These are phyloP conservation scores for Scylla paramamosain DNA, from an alignment of 1,140 invertebrate genomes.

Conservation along the genomic window DNA sequence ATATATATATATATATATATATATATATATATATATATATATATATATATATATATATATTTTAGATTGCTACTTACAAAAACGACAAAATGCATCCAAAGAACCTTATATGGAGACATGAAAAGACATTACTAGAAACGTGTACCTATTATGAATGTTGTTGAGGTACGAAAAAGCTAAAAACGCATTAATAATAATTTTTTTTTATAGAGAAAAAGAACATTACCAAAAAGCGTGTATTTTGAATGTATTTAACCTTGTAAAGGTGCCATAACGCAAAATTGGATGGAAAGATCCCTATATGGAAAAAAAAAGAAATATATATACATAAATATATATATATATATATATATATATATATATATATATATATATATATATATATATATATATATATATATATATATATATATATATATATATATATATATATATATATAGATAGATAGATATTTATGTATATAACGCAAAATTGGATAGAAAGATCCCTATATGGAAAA, in stretches of 20 bases:
- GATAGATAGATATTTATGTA: background rate
- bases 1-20: conserved; percentile 2
- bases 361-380: conserved; percentile 16
- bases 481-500: too few species aligned
- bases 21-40: conserved; percentile 31
- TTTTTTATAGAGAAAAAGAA: background rate
- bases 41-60: conserved; percentile 39
- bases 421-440: conserved; percentile 41
- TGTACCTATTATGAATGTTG: too few species aligned
- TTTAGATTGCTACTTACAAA: too few species aligned
- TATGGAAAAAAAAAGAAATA: too few species aligned
- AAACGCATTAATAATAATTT: background rate
- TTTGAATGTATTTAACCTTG: too few species aligned
- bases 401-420: conserved; percentile 35
- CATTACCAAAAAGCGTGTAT: background rate
- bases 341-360: background rate
- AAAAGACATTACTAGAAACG: too few species aligned
- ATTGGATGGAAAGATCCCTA: too few species aligned
- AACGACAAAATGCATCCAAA: too few species aligned
- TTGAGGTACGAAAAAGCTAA: too few species aligned
- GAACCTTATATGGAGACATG: too few species aligned
- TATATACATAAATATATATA: background rate
- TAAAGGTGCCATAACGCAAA: too few species aligned
- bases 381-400: conserved; percentile 38
- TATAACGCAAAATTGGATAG: too few species aligned